phyloP scores from a whole-genome alignment of 1,140 invertebrate species.

The Aphelenchoides besseyi region DNA sequence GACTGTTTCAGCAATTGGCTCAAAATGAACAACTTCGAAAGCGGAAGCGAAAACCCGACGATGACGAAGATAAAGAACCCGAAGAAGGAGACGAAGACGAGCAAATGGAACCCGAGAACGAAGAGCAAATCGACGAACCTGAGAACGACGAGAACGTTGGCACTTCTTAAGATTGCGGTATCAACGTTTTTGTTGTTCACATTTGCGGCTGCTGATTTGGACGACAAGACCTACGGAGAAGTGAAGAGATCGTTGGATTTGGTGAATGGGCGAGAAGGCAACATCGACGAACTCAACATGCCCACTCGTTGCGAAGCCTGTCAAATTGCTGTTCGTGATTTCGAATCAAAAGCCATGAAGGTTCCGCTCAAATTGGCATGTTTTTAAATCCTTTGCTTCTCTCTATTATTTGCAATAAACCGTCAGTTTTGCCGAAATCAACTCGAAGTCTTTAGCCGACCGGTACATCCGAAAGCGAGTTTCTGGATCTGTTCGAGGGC shows the following conservation, averaged over 20 bases:
- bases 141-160: conserved; percentile 20
- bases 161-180: not conserved
- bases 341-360: conserved; percentile 23
- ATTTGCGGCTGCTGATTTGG: not conserved
- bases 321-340: conserved; percentile 31
- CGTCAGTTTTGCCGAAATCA: conserved; percentile 5
- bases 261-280: not conserved
- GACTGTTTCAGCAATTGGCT: conserved; percentile 42
- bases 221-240: not conserved
- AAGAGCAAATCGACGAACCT: not conserved
- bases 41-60: conserved; percentile 11
- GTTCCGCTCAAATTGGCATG: conserved; percentile 36
- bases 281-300: conserved; percentile 24
- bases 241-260: not conserved
- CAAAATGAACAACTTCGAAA: conserved; percentile 31
- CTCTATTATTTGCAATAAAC: conserved; percentile 12
- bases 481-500: conserved; percentile 47
- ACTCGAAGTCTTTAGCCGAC: conserved; percentile 4
- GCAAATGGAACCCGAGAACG: not conserved
- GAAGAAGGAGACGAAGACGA: conserved; percentile 19
- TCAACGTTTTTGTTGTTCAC: not conserved
- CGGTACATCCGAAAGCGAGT: conserved; percentile 30
- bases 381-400: not conserved
- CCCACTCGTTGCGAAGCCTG: conserved; percentile 53
- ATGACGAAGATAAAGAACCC: conserved; percentile 15